Evolutionary conservation across 2,797 vertebrate species (phyloP), one percentile per base, ranked within the genome.

Genomic region (Arnoldichthys spilopterus): DNA sequence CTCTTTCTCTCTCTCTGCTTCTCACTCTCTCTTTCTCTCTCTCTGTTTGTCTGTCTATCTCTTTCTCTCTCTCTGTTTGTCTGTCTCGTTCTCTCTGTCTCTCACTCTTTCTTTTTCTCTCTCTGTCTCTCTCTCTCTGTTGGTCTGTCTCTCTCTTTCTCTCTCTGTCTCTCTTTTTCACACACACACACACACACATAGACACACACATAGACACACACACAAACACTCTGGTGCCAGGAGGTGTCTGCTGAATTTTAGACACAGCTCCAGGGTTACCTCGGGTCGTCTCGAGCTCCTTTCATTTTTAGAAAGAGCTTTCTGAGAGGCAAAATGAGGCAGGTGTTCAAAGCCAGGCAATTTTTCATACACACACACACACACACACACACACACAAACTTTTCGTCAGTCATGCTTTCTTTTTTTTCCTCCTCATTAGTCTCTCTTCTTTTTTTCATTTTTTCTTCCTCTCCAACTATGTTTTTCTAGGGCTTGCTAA

Each of bases 401-500:
- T 64, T 53, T 72, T 71, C 22, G 9, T 51, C 58, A 54, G 61
- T 67, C 62, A 76, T 70, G 73, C 18, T 81, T 76, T 72, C 15
- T 34, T 11, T 20, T 68, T n/a, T 53, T 24, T 69, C n/a, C 47
- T 53, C 62, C 62, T 28, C 64, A 69, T 58, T 51, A 75, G 40
- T 80, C 56, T 66, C 47, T 62, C 45, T 15, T 16, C 40, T 62
- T 67, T 70, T 15, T 40, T 26, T 8, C 64, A 47, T 56, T 63
- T 71, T 69, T 69, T 32, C 47, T 56, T 53, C 59, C 72, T 51
- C 40, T 74, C 34, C 53, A 61, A 30, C 77, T 11, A 32, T 63
- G 72, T 78, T 74, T 59, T 73, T 63, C 80, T 81, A 24, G 45
- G 37, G 32, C n/a, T 49, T 69, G 64, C 77, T 85, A 85, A 81